Conservation (phyloP, 2,113 vertebrate species). For the Paradoxurus hermaphroditus region DNA sequence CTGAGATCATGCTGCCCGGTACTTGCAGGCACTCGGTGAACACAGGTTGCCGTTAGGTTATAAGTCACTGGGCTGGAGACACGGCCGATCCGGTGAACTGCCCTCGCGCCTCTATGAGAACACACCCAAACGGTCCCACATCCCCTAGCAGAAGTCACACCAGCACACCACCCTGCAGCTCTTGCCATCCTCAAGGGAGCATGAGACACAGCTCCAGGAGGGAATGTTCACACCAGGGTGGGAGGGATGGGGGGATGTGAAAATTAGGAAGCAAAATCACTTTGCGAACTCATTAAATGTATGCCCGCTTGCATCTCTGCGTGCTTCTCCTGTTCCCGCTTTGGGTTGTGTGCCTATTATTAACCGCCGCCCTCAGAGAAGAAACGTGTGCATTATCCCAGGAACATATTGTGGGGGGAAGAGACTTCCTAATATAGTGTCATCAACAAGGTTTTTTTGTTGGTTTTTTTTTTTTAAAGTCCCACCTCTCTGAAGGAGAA, state of each 20-base stretch:
- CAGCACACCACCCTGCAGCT: not conserved
- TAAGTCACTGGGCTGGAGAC: not conserved
- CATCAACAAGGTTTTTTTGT: slow-evolving; percentile 2
- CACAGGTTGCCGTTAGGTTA: not conserved
- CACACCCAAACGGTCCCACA: not conserved
- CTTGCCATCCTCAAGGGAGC: not conserved
- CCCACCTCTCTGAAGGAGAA: slow-evolving; percentile 32
- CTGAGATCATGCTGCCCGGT: fast-evolving
- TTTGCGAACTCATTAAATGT: not conserved
- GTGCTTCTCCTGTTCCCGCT: not conserved
- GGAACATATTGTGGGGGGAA: slow-evolving; percentile 28
- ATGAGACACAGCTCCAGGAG: not conserved
- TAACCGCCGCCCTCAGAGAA: slow-evolving; percentile 43
- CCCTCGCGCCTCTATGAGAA: not conserved
- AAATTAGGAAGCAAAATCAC: not conserved
- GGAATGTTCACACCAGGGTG: not conserved
- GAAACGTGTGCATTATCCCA: not conserved
- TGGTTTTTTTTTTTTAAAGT: not conserved
- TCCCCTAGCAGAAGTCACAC: not conserved
- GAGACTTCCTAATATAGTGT: slow-evolving; percentile 36
- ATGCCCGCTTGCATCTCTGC: not conserved
- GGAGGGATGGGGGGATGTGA: not conserved
- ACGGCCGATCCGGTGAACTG: fast-evolving
- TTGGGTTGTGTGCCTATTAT: slow-evolving; percentile 42
- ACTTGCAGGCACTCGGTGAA: fast-evolving